phyloP scores from a whole-genome alignment of 2,113 vertebrate species.

The Leiothrix lutea region DNA sequence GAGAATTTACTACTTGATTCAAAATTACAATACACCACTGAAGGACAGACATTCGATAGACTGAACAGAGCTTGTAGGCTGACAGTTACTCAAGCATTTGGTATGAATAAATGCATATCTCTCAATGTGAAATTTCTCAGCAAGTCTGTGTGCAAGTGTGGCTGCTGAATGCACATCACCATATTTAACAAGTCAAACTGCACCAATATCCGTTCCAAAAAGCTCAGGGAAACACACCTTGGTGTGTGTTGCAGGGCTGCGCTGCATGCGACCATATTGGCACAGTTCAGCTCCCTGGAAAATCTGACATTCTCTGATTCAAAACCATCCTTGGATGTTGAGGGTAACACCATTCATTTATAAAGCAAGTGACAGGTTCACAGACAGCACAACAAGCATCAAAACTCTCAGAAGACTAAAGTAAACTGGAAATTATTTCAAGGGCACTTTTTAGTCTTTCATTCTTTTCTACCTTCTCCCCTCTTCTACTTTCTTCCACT shows the following conservation, averaged over 20 bases:
- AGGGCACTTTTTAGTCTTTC: background rate
- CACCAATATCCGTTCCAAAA: background rate
- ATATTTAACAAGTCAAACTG: background rate
- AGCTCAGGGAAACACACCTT: accelerated
- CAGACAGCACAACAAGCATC: background rate
- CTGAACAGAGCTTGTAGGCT: background rate
- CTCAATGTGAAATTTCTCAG: background rate
- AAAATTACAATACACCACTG: background rate
- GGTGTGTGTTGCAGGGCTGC: background rate
- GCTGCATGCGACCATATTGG: background rate
- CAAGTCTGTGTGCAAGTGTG: background rate
- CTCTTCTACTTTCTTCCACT: no score
- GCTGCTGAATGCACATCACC: background rate
- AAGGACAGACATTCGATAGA: background rate
- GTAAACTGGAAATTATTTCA: background rate
- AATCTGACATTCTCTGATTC: background rate
- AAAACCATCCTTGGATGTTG: background rate
- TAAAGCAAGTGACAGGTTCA: background rate
- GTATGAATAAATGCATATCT: background rate
- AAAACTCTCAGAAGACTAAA: background rate
- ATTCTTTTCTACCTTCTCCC: background rate
- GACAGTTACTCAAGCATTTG: background rate
- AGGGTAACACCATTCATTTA: background rate
- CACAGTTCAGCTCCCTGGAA: accelerated
- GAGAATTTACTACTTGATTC: background rate